phyloP scores from a whole-genome alignment of 2,113 vertebrate species.

The Rhynchopsitta pachyrhyncha region DNA sequence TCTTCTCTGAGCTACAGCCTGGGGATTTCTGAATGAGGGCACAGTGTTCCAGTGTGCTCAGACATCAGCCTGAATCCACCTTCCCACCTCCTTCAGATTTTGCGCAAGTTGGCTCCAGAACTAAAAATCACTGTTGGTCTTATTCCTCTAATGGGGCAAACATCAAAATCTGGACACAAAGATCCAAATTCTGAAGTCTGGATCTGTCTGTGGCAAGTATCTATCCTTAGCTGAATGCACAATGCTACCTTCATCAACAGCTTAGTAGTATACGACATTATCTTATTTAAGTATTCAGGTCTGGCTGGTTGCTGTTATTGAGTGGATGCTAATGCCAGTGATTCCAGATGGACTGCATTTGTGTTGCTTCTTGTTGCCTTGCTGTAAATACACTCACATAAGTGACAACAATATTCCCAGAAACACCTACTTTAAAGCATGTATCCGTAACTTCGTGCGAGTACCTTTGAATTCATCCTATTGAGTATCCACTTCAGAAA shows the following conservation, averaged over 20 bases:
- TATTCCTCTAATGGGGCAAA: not conserved
- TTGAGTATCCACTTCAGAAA: not conserved
- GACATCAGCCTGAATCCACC: not conserved
- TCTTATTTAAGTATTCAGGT: not conserved
- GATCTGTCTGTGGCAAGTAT: fast-evolving
- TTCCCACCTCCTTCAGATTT: not conserved
- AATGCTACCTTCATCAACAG: fast-evolving
- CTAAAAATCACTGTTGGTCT: not conserved
- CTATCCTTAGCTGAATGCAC: not conserved
- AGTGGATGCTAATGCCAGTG: not conserved
- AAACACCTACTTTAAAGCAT: not conserved
- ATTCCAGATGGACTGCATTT: not conserved
- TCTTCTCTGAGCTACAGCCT: not conserved
- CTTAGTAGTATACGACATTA: too few relatives aligned
- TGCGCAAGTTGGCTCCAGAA: not conserved
- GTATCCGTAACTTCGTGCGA: not conserved
- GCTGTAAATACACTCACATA: not conserved
- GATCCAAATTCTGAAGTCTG: not conserved
- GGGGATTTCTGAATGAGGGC: not conserved
- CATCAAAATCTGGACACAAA: not conserved
- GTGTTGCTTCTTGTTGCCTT: not conserved
- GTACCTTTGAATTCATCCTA: not conserved
- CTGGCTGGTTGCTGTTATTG: not conserved
- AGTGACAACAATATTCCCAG: not conserved
- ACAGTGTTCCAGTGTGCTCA: not conserved